Conservation (phyloP, 1,140 invertebrate species). For the Nebria ingens region DNA sequence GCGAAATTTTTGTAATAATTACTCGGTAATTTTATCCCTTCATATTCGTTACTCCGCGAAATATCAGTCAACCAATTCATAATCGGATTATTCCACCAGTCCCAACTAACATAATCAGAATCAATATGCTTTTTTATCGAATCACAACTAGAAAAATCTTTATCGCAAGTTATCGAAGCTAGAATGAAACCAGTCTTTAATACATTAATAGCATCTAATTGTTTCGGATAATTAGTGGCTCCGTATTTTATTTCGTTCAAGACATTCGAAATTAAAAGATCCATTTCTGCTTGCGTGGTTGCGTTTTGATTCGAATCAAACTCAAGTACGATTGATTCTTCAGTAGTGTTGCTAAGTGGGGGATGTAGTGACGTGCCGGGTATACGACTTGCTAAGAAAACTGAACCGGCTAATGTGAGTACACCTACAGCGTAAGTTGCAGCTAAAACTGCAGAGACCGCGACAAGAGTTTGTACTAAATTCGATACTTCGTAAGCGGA, state of each 20-base stretch:
- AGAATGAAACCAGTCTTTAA: conserved; percentile 29
- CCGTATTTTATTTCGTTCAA: conserved; percentile 10
- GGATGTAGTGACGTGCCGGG: conserved; percentile 35
- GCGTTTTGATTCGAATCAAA: not conserved
- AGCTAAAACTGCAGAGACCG: conserved; percentile 53
- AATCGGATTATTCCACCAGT: conserved; percentile 39
- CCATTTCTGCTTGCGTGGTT: not conserved
- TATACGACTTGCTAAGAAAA: conserved; percentile 49
- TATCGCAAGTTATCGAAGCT: conserved; percentile 22
- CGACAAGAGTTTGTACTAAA: conserved; percentile 44
- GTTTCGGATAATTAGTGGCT: conserved; percentile 9
- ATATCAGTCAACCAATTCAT: conserved; percentile 38
- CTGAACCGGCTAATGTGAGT: conserved; percentile 57
- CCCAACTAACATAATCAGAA: conserved; percentile 24
- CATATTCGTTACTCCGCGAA: conserved; percentile 21
- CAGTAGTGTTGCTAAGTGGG: not conserved
- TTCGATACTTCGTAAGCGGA: conserved; percentile 39
- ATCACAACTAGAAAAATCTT: not conserved
- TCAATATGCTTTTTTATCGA: not conserved
- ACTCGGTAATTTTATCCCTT: conserved; percentile 13
- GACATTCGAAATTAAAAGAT: not conserved
- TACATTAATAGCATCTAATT: conserved; percentile 22
- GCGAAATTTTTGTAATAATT: conserved; percentile 15
- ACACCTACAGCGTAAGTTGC: conserved; percentile 62
- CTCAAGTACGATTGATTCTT: conserved; percentile 7